Conservation (phyloP, 2,888 invertebrate genomes). For the Antheraea assamensis region DNA sequence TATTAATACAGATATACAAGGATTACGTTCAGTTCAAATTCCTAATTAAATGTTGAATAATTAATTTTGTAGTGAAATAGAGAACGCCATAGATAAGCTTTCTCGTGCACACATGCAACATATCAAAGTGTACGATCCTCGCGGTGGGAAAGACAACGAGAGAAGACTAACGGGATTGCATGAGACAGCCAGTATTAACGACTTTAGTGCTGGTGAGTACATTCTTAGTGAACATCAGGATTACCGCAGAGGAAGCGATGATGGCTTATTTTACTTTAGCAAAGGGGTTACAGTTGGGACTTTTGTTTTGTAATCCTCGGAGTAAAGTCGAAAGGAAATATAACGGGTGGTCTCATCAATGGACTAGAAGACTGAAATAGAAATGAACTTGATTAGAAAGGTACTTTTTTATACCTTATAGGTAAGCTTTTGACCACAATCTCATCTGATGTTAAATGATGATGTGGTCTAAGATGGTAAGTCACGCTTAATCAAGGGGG, state of each 20-base stretch:
- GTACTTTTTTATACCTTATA: too few relatives aligned
- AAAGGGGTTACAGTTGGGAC: too few relatives aligned
- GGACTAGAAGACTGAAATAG: too few relatives aligned
- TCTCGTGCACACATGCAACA: conserved; percentile 95
- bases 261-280: not conserved
- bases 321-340: too few relatives aligned
- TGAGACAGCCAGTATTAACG: conserved; percentile 98
- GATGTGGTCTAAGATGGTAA: too few relatives aligned
- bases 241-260: not conserved
- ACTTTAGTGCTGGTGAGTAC: conserved; percentile 92
- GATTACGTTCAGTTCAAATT: not conserved
- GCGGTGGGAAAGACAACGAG: conserved; percentile 97
- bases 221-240: not conserved
- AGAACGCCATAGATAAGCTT: conserved; percentile 97
- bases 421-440: too few relatives aligned
- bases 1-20: too few relatives aligned
- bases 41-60: not conserved
- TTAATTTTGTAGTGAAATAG: conserved; percentile 88
- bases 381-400: too few relatives aligned
- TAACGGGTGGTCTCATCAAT: too few relatives aligned
- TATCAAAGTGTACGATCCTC: conserved; percentile 98
- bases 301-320: too few relatives aligned
- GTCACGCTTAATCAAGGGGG: too few relatives aligned
- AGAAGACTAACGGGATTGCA: conserved; percentile 96
- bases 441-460: too few relatives aligned